phyloP scores from a whole-genome alignment of 2,797 vertebrate species.

The Pseudotriccus pelzelni region DNA sequence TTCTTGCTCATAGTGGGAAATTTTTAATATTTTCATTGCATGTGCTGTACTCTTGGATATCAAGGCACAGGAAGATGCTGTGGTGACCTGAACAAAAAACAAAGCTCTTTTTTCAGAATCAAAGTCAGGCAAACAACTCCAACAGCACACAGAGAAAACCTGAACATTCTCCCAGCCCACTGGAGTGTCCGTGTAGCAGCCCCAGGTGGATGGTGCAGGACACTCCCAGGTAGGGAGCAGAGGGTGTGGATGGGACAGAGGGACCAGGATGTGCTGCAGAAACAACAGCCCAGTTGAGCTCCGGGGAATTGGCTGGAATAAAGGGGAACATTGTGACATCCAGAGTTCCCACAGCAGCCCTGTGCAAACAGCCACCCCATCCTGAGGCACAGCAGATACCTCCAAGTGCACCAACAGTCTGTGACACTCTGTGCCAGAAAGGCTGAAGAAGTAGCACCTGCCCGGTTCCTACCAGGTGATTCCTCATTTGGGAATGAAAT shows the following conservation, averaged over 20 bases:
- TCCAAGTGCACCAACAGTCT: background rate
- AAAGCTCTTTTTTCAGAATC: background rate
- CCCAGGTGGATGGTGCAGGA: background rate
- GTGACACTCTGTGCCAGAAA: background rate
- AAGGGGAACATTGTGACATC: background rate
- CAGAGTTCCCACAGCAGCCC: background rate
- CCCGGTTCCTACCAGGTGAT: background rate
- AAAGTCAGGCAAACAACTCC: background rate
- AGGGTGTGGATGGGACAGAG: background rate
- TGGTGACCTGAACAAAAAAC: background rate
- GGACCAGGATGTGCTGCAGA: background rate
- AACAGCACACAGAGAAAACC: background rate
- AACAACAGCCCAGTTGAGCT: background rate
- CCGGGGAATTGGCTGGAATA: background rate
- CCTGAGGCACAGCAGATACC: background rate
- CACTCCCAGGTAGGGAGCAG: background rate
- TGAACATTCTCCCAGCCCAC: background rate
- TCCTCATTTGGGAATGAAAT: background rate
- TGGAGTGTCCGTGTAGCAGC: background rate
- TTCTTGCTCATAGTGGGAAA: background rate
- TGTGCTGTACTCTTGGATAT: background rate
- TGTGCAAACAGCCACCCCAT: background rate
- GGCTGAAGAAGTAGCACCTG: background rate
- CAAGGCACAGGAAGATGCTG: background rate
- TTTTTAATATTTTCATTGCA: background rate